phyloP scores from a whole-genome alignment of 1,140 invertebrate genomes.

The Drosophila athabasca region DNA sequence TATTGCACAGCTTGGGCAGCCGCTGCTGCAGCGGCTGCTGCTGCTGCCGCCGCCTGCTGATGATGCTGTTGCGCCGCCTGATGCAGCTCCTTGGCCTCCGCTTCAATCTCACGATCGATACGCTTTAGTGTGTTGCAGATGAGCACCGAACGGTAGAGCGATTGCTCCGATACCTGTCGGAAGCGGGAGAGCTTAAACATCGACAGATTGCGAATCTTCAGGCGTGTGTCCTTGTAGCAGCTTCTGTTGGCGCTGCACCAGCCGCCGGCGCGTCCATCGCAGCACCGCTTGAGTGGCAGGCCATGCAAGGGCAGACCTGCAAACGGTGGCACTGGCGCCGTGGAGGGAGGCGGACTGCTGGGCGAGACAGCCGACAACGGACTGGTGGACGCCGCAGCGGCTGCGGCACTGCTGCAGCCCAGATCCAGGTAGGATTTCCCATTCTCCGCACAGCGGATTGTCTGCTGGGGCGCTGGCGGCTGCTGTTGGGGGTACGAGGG shows the following conservation, averaged over 20 bases:
- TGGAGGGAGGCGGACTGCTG: constrained; percentile 25
- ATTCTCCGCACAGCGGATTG: constrained; percentile 93
- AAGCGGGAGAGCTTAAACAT: constrained; percentile 96
- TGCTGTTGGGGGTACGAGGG: constrained; percentile 27
- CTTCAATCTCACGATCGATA: constrained; percentile 95
- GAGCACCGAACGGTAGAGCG: constrained; percentile 94
- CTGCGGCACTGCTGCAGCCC: constrained; percentile 87
- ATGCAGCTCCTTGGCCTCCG: constrained; percentile 87
- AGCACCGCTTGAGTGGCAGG: constrained; percentile 86
- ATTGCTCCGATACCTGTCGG: constrained; percentile 94
- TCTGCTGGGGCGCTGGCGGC: constrained; percentile 86
- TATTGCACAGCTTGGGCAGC: constrained; percentile 67
- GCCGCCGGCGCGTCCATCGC: constrained; percentile 89
- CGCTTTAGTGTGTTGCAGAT: constrained; percentile 96
- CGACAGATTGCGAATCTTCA: constrained; percentile 95
- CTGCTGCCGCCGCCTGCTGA: constrained; percentile 61
- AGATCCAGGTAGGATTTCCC: constrained; percentile 95
- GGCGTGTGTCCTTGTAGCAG: constrained; percentile 92
- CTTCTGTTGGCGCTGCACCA: constrained; percentile 90
- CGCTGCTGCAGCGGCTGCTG: constrained; percentile 63
- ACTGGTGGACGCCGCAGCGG: constrained; percentile 64
- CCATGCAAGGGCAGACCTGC: constrained; percentile 49
- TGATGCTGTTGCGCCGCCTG: constrained; percentile 82
- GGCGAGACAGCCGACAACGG: constrained; percentile 60
- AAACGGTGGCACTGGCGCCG: constrained; percentile 29